These are phyloP conservation scores for Burhinus oedicnemus DNA, from an alignment of 2,113 vertebrate species.

Conservation along the genomic window DNA sequence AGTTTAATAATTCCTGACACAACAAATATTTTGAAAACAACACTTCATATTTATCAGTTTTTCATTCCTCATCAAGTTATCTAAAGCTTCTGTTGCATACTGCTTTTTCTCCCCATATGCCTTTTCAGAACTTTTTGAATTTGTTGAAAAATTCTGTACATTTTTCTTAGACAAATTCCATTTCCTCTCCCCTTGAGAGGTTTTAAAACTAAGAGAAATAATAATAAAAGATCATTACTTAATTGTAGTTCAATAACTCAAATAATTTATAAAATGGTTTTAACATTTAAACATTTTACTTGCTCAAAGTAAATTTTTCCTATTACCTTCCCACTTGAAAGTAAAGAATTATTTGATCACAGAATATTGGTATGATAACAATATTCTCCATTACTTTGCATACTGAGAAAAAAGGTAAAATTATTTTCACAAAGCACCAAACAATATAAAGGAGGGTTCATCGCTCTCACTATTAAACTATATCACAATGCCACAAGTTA, in stretches of 20 bases:
- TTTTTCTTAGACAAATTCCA: neutral
- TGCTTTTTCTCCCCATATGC: neutral
- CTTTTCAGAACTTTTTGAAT: neutral
- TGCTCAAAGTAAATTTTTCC: neutral
- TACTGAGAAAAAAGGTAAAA: neutral
- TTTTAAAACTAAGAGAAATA: neutral
- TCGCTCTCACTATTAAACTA: neutral
- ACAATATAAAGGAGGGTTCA: neutral
- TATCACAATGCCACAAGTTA: neutral
- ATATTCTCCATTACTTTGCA: neutral
- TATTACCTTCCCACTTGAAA: neutral
- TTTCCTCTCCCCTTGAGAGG: neutral
- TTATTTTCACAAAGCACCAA: neutral
- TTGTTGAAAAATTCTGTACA: neutral
- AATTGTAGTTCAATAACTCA: neutral
- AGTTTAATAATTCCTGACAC: neutral
- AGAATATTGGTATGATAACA: neutral
- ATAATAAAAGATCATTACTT: neutral
- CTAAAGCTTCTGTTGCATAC: neutral
- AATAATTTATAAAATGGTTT: neutral
- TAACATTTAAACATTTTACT: neutral
- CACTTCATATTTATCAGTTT: neutral
- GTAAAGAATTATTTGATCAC: neutral
- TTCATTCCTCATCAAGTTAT: neutral
- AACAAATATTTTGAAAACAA: neutral